Conservation (phyloP, 2,797 vertebrate species). For the Chrosomus eos region DNA sequence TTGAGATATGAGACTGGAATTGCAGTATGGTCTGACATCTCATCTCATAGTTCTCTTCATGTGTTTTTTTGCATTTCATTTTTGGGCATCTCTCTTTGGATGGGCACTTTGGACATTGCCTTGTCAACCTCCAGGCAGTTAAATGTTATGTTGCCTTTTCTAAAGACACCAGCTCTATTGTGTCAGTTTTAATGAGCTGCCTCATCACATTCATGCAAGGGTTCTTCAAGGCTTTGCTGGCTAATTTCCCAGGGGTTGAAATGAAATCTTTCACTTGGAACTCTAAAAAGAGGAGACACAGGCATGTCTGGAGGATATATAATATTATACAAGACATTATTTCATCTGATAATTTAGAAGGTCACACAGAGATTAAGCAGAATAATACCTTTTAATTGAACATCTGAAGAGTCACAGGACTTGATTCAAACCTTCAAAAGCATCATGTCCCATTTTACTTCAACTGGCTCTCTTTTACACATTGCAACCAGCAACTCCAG, state of each 20-base stretch:
- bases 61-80: not conserved
- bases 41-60: not conserved
- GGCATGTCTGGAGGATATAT: not conserved
- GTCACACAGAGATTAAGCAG: not conserved
- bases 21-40: slow-evolving; percentile 3
- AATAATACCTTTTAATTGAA: not conserved
- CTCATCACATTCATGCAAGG: slow-evolving; percentile 35
- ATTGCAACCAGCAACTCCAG: not conserved
- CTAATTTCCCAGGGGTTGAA: slow-evolving; percentile 50
- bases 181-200: slow-evolving; percentile 49
- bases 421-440: not conserved
- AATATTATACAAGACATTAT: not conserved
- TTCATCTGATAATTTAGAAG: not conserved
- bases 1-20: not conserved
- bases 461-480: not conserved
- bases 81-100: not conserved
- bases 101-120: slow-evolving; percentile 6
- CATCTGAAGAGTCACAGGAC: not conserved
- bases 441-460: not conserved
- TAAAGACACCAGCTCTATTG: slow-evolving; percentile 33
- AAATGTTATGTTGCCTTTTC: slow-evolving; percentile 25
- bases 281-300: slow-evolving; percentile 21
- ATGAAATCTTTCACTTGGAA: slow-evolving; percentile 27
- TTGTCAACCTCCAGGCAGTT: slow-evolving; percentile 38
- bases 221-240: slow-evolving; percentile 15